Evolutionary conservation across 2,113 vertebrate species (phyloP), one percentile per base, ranked within the genome.

Genomic region (Dryoscopus gambensis): DNA sequence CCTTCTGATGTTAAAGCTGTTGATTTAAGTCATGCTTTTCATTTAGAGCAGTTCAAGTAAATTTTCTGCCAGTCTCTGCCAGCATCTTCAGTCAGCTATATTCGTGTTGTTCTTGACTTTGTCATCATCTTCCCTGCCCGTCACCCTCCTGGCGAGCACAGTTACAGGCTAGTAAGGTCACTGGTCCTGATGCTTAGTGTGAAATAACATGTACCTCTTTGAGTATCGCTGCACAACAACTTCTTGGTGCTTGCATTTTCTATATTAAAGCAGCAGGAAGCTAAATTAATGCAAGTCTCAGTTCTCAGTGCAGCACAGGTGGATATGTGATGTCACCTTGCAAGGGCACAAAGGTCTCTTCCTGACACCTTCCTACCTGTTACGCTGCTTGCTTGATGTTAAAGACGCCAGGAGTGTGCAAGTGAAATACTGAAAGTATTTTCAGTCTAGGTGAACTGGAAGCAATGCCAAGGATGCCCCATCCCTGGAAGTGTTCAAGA

Each of bases 241-340:
- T 68, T 70, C 28, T 52, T 44, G 50, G 17, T 59, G 27, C 68
- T 70, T 47, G 16, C 5, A 20, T 47, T 86, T 33, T 70, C 35
- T 55, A 0, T 60, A 46, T 52, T 77, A 84, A 90, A 93, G 63
- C 31, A 88, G n/a, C 63, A 57, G 75, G 57, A 88, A 85, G 53
- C 5, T 20, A 62, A 87, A 75, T 68, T 47, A 79, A 40, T 80
- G 62, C 40, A 53, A 44, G 25, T 49, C 33, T 25, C 24, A 39
- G 2, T 56, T 73, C 56, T 71, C 57, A 46, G 10, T 1, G 23
- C 52, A 49, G 31, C 49, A 31, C 53, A 65, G 28, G 50, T 65
- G 11, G n/a, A 9, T 79, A 23, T 0, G 0, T 75, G 53, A 19
- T 60, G 22, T 37, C 1, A 0, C 56, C n/a, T 13, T 76, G 39